phyloP scores from a whole-genome alignment of 2,888 invertebrate species.

The Clanis bilineata region DNA sequence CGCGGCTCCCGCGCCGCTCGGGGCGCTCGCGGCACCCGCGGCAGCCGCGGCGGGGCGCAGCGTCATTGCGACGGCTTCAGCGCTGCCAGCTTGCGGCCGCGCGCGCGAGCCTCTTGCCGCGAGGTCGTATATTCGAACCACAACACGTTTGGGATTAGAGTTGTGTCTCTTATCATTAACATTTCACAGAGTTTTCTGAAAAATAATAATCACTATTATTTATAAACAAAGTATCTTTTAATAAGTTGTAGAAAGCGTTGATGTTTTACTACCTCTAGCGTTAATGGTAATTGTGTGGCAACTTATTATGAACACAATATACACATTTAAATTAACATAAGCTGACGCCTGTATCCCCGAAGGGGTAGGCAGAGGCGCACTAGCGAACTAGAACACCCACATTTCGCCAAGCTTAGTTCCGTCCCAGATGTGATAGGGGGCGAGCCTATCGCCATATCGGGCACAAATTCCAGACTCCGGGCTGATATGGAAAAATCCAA shows the following conservation, averaged over 20 bases:
- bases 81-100: slow-evolving; percentile 90
- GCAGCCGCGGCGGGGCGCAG: slow-evolving; percentile 75
- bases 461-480: no score
- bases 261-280: not conserved
- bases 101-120: slow-evolving; percentile 90
- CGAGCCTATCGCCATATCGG: no score
- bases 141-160: slow-evolving; percentile 94
- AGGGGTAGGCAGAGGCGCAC: no score
- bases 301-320: no score
- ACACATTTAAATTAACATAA: no score
- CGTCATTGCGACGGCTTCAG: slow-evolving; percentile 92
- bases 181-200: slow-evolving; percentile 92
- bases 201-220: slow-evolving; percentile 26
- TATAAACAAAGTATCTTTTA: not conserved
- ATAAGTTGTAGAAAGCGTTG: not conserved
- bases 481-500: no score
- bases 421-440: no score
- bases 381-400: no score
- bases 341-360: no score
- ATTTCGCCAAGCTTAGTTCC: no score
- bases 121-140: slow-evolving; percentile 97
- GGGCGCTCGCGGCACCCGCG: slow-evolving; percentile 70
- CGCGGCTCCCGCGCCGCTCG: slow-evolving; percentile 60
- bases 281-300: not conserved
- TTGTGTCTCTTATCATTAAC: slow-evolving; percentile 92